phyloP scores from a whole-genome alignment of 2,113 vertebrate species.

The Clinocottus analis region DNA sequence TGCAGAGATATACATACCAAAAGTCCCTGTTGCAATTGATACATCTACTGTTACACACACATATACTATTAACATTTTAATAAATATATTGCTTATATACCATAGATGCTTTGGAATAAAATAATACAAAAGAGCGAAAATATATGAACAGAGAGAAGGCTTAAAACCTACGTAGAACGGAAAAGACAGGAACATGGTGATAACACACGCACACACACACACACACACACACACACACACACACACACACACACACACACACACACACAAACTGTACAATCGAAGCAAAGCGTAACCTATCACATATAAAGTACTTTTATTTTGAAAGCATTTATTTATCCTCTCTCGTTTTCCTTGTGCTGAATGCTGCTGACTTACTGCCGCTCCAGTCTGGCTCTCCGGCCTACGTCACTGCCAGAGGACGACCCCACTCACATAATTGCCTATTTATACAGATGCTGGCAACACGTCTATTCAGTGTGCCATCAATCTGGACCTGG shows the following conservation, averaged over 20 bases:
- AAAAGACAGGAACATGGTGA: neutral
- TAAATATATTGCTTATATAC: neutral
- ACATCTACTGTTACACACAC: neutral
- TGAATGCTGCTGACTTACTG: neutral
- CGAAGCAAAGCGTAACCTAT: neutral
- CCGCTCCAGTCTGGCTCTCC: neutral
- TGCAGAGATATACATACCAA: neutral
- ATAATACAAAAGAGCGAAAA: neutral
- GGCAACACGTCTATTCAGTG: neutral
- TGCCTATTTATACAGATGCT: constrained; percentile 39
- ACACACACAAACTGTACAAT: neutral
- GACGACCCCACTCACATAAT: constrained; percentile 23
- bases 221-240: neutral
- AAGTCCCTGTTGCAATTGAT: too few species aligned
- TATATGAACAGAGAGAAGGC: too few species aligned
- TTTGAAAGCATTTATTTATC: constrained; percentile 1
- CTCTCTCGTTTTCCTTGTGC: neutral
- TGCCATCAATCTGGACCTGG: neutral
- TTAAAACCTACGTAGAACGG: neutral
- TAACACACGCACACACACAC: neutral
- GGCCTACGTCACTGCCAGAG: constrained; percentile 30
- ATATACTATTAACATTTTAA: neutral
- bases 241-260: neutral
- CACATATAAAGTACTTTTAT: constrained; percentile 9
- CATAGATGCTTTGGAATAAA: neutral